Percentiles rank a stretch among this genome's conserved stretches.
These are phyloP conservation scores for Novumbra hubbsi DNA, from an alignment of 2,797 vertebrate genomes.

Conservation along the genomic window DNA sequence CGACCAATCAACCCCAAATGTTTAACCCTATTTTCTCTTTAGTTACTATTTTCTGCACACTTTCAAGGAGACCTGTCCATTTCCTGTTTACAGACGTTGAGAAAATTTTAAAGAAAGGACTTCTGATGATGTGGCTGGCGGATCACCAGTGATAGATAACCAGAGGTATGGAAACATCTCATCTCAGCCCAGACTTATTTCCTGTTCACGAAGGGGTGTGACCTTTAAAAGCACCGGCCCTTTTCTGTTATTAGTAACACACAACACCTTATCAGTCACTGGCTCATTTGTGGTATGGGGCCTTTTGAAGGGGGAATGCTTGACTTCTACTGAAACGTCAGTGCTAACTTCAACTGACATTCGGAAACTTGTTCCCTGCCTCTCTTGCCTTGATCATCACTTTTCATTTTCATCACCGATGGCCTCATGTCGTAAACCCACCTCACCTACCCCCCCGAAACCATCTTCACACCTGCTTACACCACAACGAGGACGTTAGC, in stretches of 20 bases:
- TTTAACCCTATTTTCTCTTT: no score
- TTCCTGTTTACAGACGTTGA: no score
- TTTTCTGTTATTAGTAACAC: slow-evolving; percentile 27
- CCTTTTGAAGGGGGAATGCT: slow-evolving; percentile 42
- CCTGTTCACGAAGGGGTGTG: slow-evolving; percentile 16
- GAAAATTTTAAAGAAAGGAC: no score
- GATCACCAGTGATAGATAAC: slow-evolving; percentile 2
- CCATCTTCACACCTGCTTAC: slow-evolving; percentile 74
- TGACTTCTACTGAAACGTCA: slow-evolving; percentile 40
- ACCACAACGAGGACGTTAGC: slow-evolving; percentile 79
- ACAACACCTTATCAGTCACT: slow-evolving; percentile 24
- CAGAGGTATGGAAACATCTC: slow-evolving; percentile 10
- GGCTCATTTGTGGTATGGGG: slow-evolving; percentile 40
- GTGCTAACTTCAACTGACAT: slow-evolving; percentile 51
- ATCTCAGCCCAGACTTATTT: slow-evolving; percentile 8
- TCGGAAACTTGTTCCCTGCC: slow-evolving; percentile 52
- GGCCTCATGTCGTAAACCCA: slow-evolving; percentile 43
- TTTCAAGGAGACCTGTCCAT: no score
- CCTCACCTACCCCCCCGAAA: slow-evolving; percentile 15
- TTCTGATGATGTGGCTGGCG: not conserved
- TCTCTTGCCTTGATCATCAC: slow-evolving; percentile 57
- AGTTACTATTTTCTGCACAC: no score
- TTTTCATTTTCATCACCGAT: slow-evolving; percentile 52
- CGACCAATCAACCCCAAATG: no score
- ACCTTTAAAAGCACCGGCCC: slow-evolving; percentile 37